These are phyloP conservation scores for Apocheima hispidaria DNA, from an alignment of 2,888 invertebrate genomes.

Conservation along the genomic window DNA sequence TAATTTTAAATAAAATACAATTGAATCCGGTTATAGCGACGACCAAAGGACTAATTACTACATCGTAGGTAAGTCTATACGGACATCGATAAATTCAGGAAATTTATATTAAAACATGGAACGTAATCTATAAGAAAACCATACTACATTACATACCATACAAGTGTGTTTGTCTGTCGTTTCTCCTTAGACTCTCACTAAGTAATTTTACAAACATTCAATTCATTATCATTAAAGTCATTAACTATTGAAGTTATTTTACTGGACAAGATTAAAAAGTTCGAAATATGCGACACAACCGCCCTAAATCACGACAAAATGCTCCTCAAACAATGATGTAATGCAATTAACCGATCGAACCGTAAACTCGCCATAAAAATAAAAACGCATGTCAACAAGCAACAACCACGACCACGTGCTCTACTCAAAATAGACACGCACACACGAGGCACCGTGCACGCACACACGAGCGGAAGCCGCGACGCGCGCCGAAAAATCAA, in stretches of 20 bases:
- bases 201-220: no score
- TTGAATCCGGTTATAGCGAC: no score
- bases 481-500: slow-evolving; percentile 83
- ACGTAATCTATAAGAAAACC: no score
- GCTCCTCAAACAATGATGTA: slow-evolving; percentile 65
- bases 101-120: no score
- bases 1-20: no score
- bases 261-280: not conserved
- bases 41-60: no score
- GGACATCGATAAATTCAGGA: no score
- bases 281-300: slow-evolving; percentile 21
- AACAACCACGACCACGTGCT: slow-evolving; percentile 84
- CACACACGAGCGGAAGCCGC: slow-evolving; percentile 59
- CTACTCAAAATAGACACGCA: slow-evolving; percentile 78
- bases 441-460: slow-evolving; percentile 58
- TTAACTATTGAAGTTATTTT: not conserved
- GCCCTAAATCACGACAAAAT: slow-evolving; percentile 46
- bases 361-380: slow-evolving; percentile 75
- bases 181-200: no score
- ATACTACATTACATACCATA: no score
- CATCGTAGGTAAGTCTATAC: no score
- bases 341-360: slow-evolving; percentile 73
- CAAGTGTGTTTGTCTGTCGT: no score
- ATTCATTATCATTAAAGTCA: no score
- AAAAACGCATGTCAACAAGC: slow-evolving; percentile 84